Evolutionary conservation across 2,797 vertebrate species (phyloP).

Genomic region (Rhodeus uyekii): DNA sequence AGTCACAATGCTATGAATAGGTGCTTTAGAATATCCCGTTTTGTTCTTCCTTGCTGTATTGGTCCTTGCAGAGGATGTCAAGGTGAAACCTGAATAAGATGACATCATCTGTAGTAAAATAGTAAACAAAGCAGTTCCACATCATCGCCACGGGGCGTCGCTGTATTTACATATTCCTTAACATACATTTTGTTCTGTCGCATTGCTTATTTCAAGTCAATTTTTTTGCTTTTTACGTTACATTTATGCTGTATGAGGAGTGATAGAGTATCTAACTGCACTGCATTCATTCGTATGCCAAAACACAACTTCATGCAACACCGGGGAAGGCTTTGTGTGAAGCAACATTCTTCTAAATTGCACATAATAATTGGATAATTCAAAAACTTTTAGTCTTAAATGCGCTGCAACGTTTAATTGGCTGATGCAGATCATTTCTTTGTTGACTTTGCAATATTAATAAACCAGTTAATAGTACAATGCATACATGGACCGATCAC

Average conservation of each 20-base stretch:
- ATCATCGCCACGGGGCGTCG: slow-evolving; percentile 18
- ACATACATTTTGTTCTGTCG: not conserved
- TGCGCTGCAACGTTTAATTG: not conserved
- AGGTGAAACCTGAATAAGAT: not conserved
- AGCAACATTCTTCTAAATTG: not conserved
- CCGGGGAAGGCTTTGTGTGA: not conserved
- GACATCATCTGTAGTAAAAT: not conserved
- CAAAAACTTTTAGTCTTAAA: not conserved
- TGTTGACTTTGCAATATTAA: not conserved
- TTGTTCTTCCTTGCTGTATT: not conserved
- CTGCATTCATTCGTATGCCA: not conserved
- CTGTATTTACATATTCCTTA: not conserved
- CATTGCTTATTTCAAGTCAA: not conserved
- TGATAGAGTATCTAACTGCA: not conserved
- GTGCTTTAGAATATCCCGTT: not conserved
- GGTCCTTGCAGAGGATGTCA: not conserved
- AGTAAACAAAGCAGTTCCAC: slow-evolving; percentile 8
- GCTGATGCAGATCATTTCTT: not conserved
- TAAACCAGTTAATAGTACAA: not conserved
- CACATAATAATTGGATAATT: not conserved
- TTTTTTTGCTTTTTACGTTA: not conserved
- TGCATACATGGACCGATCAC: not conserved
- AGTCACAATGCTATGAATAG: not conserved
- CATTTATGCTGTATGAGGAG: not conserved
- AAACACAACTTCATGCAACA: not conserved